phyloP scores from a whole-genome alignment of 2,113 vertebrate species.

The Alosa alosa region DNA sequence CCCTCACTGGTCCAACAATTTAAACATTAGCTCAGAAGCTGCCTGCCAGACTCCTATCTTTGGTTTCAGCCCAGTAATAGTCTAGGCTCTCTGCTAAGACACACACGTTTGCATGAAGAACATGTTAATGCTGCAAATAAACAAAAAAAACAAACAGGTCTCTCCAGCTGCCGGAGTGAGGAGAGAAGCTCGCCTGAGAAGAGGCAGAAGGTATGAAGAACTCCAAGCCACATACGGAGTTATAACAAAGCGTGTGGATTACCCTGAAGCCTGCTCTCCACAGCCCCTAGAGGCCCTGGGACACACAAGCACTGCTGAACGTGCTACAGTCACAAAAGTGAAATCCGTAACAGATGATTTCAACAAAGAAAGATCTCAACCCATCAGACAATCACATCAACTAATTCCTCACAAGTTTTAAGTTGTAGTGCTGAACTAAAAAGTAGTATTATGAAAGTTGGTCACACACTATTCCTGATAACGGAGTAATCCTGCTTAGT shows the following conservation, averaged over 20 bases:
- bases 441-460: neutral
- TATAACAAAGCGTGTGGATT: neutral
- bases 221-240: neutral
- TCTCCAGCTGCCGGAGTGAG: neutral
- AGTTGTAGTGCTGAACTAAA: neutral
- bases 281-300: neutral
- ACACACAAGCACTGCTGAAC: neutral
- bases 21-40: conserved; percentile 4
- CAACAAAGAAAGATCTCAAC: neutral
- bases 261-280: neutral
- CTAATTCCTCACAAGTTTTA: no score
- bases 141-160: neutral
- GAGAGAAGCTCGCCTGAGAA: neutral
- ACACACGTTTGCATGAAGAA: neutral
- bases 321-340: neutral
- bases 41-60: neutral
- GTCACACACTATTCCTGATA: neutral
- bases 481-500: neutral
- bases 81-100: neutral
- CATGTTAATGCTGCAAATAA: neutral
- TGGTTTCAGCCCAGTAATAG: neutral
- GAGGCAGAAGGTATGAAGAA: neutral
- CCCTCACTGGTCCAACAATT: neutral
- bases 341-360: neutral
- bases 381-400: neutral